Evolutionary conservation across 1,140 invertebrate species (phyloP).

Genomic region (Xylocopa sonorina): DNA sequence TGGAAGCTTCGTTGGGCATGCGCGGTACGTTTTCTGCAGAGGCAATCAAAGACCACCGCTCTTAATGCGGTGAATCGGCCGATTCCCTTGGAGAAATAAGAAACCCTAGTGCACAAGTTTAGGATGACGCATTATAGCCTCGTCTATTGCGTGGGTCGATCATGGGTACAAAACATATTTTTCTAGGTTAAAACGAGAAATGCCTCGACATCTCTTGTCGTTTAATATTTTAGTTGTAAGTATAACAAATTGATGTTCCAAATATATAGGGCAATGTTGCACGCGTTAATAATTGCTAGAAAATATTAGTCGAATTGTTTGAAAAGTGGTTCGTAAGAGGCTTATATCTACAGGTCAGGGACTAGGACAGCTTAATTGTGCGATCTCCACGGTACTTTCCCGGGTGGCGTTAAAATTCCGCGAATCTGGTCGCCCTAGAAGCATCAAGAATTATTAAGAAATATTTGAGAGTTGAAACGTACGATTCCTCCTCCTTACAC

Average conservation of each 20-base stretch:
- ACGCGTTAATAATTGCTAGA: no score
- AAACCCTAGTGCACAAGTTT: not conserved
- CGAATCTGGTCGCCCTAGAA: not conserved
- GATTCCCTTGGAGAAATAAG: slow-evolving; percentile 9
- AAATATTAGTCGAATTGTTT: no score
- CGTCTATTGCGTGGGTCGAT: not conserved
- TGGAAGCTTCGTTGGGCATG: slow-evolving; percentile 10
- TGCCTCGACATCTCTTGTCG: no score
- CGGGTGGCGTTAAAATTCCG: slow-evolving; percentile 30
- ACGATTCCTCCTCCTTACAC: not conserved
- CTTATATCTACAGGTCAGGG: slow-evolving; percentile 29
- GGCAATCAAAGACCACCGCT: slow-evolving; percentile 29
- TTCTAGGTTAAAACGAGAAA: no score
- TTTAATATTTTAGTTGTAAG: no score
- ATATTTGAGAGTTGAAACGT: slow-evolving; percentile 17
- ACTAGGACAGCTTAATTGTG: slow-evolving; percentile 17
- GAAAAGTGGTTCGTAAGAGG: not conserved
- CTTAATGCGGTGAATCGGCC: slow-evolving; percentile 8
- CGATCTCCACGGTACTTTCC: slow-evolving; percentile 25
- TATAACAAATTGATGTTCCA: no score
- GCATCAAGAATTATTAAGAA: slow-evolving; percentile 37
- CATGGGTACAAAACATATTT: not conserved
- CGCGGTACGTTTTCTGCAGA: slow-evolving; percentile 12
- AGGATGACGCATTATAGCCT: not conserved
- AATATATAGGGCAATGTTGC: not conserved